A percentile compares a stretch with the other conserved stretches of the same genome.
phyloP scores from a whole-genome alignment of 1,140 invertebrate genomes.

The Bombyx mandarina region DNA sequence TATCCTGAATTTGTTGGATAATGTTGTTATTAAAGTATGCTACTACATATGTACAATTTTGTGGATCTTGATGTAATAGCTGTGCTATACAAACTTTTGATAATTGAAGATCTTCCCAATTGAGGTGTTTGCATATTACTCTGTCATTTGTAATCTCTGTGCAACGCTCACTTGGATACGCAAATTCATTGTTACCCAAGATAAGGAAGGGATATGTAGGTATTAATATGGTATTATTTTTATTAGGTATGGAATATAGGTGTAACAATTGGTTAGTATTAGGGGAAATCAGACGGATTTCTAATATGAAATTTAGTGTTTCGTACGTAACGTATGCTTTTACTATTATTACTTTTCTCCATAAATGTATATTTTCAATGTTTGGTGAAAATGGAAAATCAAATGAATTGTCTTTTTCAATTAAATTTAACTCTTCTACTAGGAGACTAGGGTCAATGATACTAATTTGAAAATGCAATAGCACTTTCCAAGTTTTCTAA shows the following conservation, averaged over 20 bases:
- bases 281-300: constrained; percentile 9
- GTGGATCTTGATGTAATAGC: constrained; percentile 11
- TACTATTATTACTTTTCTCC: constrained; percentile 17
- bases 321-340: constrained; percentile 17
- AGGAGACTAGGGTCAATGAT: constrained; percentile 4
- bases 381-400: constrained; percentile 7
- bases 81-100: constrained; percentile 12
- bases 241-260: constrained; percentile 15
- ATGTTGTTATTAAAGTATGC: constrained; percentile 15
- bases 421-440: constrained; percentile 12
- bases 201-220: constrained; percentile 18
- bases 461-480: constrained; percentile 18
- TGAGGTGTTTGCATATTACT: constrained; percentile 21
- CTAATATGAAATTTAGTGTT: constrained; percentile 15
- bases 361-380: constrained; percentile 14
- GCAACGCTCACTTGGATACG: constrained; percentile 19
- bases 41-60: constrained; percentile 10
- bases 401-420: constrained; percentile 14
- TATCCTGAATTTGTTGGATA: constrained; percentile 23
- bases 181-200: constrained; percentile 22
- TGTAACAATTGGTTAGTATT: constrained; percentile 11
- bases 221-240: constrained; percentile 19
- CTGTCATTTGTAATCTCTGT: constrained; percentile 9
- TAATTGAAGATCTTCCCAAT: constrained; percentile 15
- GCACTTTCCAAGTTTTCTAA: constrained; percentile 20